phyloP scores from a whole-genome alignment of 1,140 invertebrate species.

The Drosophila malerkotliana region DNA sequence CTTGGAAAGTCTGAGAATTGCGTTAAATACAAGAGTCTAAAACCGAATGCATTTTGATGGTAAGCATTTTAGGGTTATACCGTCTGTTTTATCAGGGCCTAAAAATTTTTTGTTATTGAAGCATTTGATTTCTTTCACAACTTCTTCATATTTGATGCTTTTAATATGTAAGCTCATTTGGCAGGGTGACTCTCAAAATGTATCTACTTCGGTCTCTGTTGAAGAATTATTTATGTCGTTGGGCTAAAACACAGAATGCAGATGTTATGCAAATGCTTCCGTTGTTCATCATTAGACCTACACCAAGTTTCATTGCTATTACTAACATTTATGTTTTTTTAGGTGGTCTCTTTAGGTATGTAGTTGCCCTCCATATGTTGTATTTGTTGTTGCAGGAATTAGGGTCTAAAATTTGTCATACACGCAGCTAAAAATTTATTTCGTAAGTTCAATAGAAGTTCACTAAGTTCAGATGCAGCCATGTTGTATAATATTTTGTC shows the following conservation, averaged over 20 bases:
- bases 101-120: slow-evolving; percentile 42
- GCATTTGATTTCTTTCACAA: slow-evolving; percentile 35
- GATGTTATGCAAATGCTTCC: slow-evolving; percentile 3
- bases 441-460: neutral
- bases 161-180: slow-evolving; percentile 28
- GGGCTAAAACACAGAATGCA: slow-evolving; percentile 1
- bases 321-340: slow-evolving; percentile 2
- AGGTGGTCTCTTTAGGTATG: slow-evolving; percentile 3
- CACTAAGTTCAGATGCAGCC: neutral
- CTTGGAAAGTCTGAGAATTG: slow-evolving; percentile 32
- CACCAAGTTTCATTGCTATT: slow-evolving; percentile 8
- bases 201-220: slow-evolving; percentile 14
- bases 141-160: slow-evolving; percentile 1
- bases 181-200: slow-evolving; percentile 13
- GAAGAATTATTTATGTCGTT: slow-evolving; percentile 1
- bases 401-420: slow-evolving; percentile 1
- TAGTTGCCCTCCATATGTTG: slow-evolving; percentile 1
- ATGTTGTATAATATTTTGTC: slow-evolving; percentile 5
- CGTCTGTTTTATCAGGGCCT: slow-evolving; percentile 35
- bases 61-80: slow-evolving; percentile 20
- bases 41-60: slow-evolving; percentile 2
- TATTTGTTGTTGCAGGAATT: neutral
- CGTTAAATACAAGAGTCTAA: slow-evolving; percentile 8
- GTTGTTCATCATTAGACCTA: slow-evolving; percentile 1
- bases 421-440: slow-evolving; percentile 4